Evolutionary conservation across 2,888 invertebrate genomes (phyloP), one percentile per base, ranked within the genome.

Genomic region (Xestia sexstrigata): DNA sequence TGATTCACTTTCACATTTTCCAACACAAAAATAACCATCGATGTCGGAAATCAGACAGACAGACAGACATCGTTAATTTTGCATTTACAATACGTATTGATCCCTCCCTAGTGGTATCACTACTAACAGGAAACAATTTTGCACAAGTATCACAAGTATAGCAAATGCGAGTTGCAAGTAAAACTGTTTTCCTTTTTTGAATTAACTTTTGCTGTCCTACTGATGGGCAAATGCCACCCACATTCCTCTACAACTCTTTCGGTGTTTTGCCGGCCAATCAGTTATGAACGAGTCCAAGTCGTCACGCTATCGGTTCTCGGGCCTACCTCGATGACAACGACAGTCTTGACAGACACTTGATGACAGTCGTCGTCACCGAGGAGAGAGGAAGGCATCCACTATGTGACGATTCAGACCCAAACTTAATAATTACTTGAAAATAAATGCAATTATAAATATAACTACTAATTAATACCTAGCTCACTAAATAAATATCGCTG

Each of bases 1-100:
- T 77, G 17, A 52, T 52, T 80, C n/a, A 30, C 63, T 45, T 78
- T 49, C n/a, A 79, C 42, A 30, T 74, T 74, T 73, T 73, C 5
- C 8, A 9, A 20, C 20, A 20, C 30, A 62, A 60, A 30, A 60
- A 62, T 30, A 35, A 62, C 9, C 60, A 35, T 62, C 11, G 35
- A 23, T 35, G 35, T 62, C 23, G 35, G 35, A 35, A 62, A 39
- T 62, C 30, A 60, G 55, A n/a, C 26, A 58, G 6, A n/a, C 26
- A 58, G 6, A 26, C n/a, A 58, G 30, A 60, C 60, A 17, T 4
- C 17, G 7, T 30, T 60, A 17, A 7, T 60, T 30, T 17, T 15
- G 30, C 17, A 30, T 17, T 30, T 30, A 30, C 17, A 26, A 30
- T 30, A 26, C 17, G 15, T n/a, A n/a, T n/a, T n/a, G n/a, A n/a